Evolutionary conservation across 2,797 vertebrate genomes (phyloP), one percentile per base, ranked within the genome.

Genomic region (Rhynchotus rufescens): DNA sequence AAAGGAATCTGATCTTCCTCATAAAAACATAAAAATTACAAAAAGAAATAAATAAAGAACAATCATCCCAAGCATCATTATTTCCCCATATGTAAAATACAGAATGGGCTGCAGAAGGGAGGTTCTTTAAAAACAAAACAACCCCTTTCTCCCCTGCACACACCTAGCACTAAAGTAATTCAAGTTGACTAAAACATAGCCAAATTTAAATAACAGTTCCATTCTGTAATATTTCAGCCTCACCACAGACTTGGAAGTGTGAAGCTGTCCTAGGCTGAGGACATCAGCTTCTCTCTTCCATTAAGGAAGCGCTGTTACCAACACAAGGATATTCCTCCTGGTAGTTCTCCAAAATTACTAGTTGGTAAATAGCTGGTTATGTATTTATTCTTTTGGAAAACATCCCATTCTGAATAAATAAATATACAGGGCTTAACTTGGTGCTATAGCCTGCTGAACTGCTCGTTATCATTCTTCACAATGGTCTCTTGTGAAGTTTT

Each of bases 301-400:
- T 57, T 69, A 84, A 80, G 79, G n/a, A 10, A 74, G 45, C 74
- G 38, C 26, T 83, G 51, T 40, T 88, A 81, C 28, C 60, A 85
- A 84, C 76, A 54, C 14, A 9, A 74, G 86, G 61, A 90, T 32
- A 54, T 26, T 52, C 36, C 76, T n/a, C 76, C 56, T 84, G 45
- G 38, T 89, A 91, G 47, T 68, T 81, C 84, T 91, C 83, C 71
- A 89, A 89, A 91, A 91, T 71, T 95, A 84, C 78, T 90, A 84
- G 82, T 76, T 85, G 64, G 84, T 94, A 90, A 96, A 93, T 56
- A 94, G 71, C 80, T 89, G 81, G 47, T 79, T 93, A 91, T 79
- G 90, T 88, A 90, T 92, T 84, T 89, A 90, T 62, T 90, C 34
- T 36, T 49, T 80, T 90, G 82, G 74, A 88, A 87, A 87, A 89